Evolutionary conservation across 2,113 vertebrate species (phyloP), one percentile per base, ranked within the genome.

Genomic region (Petrocephalus zakoni): DNA sequence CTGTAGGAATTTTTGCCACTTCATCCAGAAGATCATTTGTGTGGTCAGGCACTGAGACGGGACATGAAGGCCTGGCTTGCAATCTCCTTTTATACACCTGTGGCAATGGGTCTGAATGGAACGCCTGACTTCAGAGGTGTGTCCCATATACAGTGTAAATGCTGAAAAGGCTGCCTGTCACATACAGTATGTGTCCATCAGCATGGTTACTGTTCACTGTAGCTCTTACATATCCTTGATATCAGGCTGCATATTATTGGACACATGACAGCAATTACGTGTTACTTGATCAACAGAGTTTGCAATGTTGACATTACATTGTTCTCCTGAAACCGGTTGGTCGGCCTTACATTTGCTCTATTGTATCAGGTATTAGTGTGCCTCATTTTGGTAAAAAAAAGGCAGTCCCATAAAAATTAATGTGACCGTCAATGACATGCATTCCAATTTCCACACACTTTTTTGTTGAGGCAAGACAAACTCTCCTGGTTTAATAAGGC

Each of bases 401-500:
- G 61, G 10, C 47, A 87, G 53, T 75, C 25, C 72, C 25, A 37
- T 7, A 10, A 34, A 68, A 15, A 15, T 53, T 53, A 47, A 78
- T 5, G 22, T 78, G 68, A 53, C 49, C 21, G 11, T 37, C 2
- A 42, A 61, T 29, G n/a, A 47, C 87, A 49, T 15, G 42, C 15
- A 25, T 87, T 88, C 56, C 34, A 87, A 52, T 53, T 52, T 58
- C 87, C 64, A n/a, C 58, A 37, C 47, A 47, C 29, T 22, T 81
- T 55, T 52, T 2, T 85, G 64, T 42, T 88, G 56, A 55, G 72
- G 53, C 21, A 17, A 82, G 49, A 51, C 29, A 84, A 53, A 83
- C 53, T 84, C 78, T 78, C 78, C n/a, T 29, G 78, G 34, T 84
- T 51, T 88, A 88, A 88, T 75, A 51, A 52, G 37, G 22, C 78